These are phyloP conservation scores for Prunella strophiata DNA, from an alignment of 2,797 vertebrate genomes.

Conservation along the genomic window DNA sequence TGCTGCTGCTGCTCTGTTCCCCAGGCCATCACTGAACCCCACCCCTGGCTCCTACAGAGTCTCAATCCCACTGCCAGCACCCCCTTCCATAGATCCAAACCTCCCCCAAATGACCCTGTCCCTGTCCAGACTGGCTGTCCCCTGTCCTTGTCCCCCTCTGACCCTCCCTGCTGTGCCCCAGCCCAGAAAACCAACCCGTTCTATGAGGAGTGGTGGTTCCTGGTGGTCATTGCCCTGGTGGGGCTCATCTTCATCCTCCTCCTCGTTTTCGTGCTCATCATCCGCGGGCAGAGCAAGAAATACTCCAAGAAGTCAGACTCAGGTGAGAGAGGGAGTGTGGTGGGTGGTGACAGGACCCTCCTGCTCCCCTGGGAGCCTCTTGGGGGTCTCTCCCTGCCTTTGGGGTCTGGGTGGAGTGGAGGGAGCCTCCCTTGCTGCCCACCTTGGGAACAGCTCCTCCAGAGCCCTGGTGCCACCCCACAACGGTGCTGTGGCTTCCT, in stretches of 20 bases:
- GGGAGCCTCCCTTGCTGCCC: not conserved
- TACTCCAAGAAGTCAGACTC: constrained; percentile 94
- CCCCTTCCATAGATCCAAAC: accelerated
- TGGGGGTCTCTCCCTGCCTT: not conserved
- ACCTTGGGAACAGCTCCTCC: not conserved
- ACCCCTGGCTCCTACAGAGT: not conserved
- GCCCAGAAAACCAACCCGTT: constrained; percentile 95
- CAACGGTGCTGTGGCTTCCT: not conserved
- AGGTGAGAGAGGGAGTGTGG: constrained; percentile 70
- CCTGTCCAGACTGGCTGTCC: not conserved
- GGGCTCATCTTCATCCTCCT: constrained; percentile 98
- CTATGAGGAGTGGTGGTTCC: constrained; percentile 99
- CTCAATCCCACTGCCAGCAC: not conserved
- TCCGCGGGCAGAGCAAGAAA: constrained; percentile 97
- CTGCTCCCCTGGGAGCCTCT: accelerated
- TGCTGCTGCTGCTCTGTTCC: not conserved
- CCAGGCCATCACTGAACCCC: accelerated
- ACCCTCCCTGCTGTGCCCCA: constrained; percentile 60
- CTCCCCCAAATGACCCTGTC: not conserved
- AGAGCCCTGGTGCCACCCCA: accelerated
- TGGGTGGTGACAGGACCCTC: not conserved
- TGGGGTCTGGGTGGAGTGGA: not conserved
- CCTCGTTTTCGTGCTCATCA: constrained; percentile 95
- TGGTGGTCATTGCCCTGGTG: constrained; percentile 96
- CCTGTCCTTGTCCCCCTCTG: not conserved